A percentile compares a stretch with the other conserved stretches of the same genome.
Evolutionary conservation across 1,140 invertebrate genomes (phyloP).

Genomic region (Penaeus vannamei): DNA sequence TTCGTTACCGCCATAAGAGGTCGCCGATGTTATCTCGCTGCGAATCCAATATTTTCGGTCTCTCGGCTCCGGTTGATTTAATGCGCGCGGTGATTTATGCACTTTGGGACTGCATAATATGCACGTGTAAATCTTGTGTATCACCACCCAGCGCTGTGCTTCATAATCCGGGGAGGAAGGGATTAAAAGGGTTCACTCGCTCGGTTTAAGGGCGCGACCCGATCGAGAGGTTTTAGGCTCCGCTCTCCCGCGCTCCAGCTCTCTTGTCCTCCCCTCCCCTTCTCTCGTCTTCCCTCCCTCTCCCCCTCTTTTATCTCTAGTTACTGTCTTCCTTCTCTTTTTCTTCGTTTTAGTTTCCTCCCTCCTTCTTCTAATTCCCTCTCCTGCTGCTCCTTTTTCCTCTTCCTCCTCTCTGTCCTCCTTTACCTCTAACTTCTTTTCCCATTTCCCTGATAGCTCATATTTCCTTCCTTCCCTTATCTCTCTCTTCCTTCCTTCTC

Average conservation of each 20-base stretch:
- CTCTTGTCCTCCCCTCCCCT: not conserved
- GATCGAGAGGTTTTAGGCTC: not conserved
- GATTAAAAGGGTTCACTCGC: too few relatives aligned
- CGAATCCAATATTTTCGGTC: not conserved
- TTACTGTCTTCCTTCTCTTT: too few relatives aligned
- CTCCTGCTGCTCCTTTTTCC: not conserved
- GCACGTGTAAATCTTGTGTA: constrained; percentile 31
- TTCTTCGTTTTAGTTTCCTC: not conserved
- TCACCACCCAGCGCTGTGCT: constrained; percentile 12
- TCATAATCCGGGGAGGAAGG: constrained; percentile 2
- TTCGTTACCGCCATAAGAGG: not conserved
- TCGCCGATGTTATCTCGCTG: constrained; percentile 27
- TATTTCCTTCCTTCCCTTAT: not conserved
- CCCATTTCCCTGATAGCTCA: not conserved
- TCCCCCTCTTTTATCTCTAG: not conserved
- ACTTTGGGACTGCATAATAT: constrained; percentile 34
- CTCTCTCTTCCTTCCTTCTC: not conserved
- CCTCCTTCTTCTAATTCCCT: not conserved
- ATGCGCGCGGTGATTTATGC: constrained; percentile 37
- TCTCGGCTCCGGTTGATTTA: constrained; percentile 44
- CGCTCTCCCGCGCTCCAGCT: not conserved
- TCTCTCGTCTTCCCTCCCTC: not conserved
- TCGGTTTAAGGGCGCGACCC: too few relatives aligned
- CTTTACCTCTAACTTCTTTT: not conserved
- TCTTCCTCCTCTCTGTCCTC: not conserved